Evolutionary conservation across 1,140 invertebrate genomes (phyloP).

Genomic region (Cydia strobilella): DNA sequence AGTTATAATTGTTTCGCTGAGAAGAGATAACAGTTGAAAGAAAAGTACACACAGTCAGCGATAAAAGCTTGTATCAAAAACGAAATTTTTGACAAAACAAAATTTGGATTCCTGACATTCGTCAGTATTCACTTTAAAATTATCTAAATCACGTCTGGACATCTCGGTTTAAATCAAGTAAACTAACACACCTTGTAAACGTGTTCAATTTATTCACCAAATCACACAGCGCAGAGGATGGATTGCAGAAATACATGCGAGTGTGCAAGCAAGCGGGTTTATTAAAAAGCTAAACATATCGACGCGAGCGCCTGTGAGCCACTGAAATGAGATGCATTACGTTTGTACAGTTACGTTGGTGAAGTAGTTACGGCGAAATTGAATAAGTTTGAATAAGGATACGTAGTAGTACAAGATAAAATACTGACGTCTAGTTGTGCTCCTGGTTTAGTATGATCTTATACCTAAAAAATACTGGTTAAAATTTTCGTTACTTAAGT

Average conservation of each 20-base stretch:
- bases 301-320: neutral
- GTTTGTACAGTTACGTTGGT: neutral
- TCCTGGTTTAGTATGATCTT: no score
- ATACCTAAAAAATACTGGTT: no score
- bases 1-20: no score
- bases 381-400: neutral
- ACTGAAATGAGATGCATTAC: slow-evolving; percentile 18
- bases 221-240: neutral
- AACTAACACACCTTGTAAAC: neutral
- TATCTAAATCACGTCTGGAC: no score
- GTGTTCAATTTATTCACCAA: slow-evolving; percentile 1
- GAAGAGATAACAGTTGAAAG: no score
- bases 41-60: no score
- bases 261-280: neutral
- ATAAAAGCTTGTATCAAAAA: no score
- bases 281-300: slow-evolving; percentile 28
- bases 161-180: neutral
- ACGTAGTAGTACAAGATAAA: neutral
- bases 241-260: neutral
- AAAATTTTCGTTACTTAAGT: no score
- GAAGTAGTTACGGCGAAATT: neutral
- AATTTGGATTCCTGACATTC: no score
- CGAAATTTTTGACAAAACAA: no score
- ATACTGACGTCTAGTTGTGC: neutral
- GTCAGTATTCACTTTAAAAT: no score